Conservation (phyloP, 2,113 vertebrate genomes). For the Quiscalus mexicanus region DNA sequence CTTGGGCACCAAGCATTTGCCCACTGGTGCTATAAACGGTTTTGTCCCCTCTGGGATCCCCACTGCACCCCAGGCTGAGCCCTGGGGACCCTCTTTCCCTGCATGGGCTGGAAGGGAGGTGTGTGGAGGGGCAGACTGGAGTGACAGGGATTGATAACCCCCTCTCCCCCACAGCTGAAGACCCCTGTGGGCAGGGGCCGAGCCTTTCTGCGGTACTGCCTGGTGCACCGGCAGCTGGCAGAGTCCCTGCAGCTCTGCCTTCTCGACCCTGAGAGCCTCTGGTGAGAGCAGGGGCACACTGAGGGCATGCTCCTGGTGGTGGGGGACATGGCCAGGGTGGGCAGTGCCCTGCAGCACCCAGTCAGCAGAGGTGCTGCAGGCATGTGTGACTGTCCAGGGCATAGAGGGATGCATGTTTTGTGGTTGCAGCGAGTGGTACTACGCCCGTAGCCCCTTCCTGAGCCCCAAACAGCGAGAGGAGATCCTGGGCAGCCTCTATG, state of each 20-base stretch:
- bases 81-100: neutral
- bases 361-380: neutral
- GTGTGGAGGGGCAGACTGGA: fast-evolving
- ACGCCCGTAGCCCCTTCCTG: constrained; percentile 75
- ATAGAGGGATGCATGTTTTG: fast-evolving
- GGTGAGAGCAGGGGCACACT: constrained; percentile 27
- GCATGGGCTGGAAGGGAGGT: neutral
- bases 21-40: neutral
- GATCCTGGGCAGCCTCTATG: constrained; percentile 72
- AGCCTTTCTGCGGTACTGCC: constrained; percentile 79
- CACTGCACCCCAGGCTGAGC: neutral
- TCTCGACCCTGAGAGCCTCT: constrained; percentile 53
- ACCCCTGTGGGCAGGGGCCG: constrained; percentile 76
- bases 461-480: constrained; percentile 36
- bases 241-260: constrained; percentile 80
- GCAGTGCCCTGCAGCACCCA: neutral
- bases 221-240: constrained; percentile 72
- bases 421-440: constrained; percentile 76
- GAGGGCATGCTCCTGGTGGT: fast-evolving
- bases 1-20: neutral
- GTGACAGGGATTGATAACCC: neutral
- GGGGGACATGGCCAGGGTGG: fast-evolving
- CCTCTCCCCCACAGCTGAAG: constrained; percentile 61
- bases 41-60: neutral
- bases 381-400: fast-evolving